Evolutionary conservation across 2,797 vertebrate species (phyloP), one percentile per base, ranked within the genome.

Genomic region (Takifugu rubripes): DNA sequence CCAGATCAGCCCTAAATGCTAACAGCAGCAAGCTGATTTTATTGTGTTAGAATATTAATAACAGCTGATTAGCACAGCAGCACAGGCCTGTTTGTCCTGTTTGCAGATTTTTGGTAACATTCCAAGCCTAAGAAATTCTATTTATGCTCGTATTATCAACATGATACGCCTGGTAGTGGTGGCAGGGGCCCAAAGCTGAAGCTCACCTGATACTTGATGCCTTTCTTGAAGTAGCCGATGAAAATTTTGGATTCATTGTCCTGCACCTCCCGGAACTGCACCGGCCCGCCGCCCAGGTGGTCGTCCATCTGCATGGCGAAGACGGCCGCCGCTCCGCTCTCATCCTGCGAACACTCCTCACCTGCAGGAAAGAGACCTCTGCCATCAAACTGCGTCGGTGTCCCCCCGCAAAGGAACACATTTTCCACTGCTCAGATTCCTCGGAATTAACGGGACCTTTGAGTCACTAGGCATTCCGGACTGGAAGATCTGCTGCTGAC

Each of bases 221-320:
- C 96, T 0, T 93, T 90, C 77, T 94, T 99, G 89, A 99, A 99
- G 90, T 96, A 98, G 1, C 96, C 93, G 9, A 93, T 78, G 75
- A 99, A 95, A 26, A 90, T 89, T 42, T 88, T 58, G 0, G 97
- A 98, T 70, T 99, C 97, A 0, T 75, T 78, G 75, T 89, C 89
- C 89, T 99, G 97, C 69, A 93, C 84, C 84, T 99, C 97, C 0
- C 97, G 92, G 74, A 87, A 94, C 87, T 99, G 97, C 66, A 97
- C 85, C 0, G 96, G 95, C 2, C 64, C 84, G 0, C 97, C 97
- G 0, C 94, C 92, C 81, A 99, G 90, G 84, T 91, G 91, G 65
- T 98, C 96, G 0, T 99, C 97, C 90, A 99, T 88, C 87, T 99
- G 97, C 4, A 88, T 93, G 0, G 95, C 88, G 76, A 98, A 99